phyloP scores from a whole-genome alignment of 2,113 vertebrate species.

The Xyrauchen texanus region DNA sequence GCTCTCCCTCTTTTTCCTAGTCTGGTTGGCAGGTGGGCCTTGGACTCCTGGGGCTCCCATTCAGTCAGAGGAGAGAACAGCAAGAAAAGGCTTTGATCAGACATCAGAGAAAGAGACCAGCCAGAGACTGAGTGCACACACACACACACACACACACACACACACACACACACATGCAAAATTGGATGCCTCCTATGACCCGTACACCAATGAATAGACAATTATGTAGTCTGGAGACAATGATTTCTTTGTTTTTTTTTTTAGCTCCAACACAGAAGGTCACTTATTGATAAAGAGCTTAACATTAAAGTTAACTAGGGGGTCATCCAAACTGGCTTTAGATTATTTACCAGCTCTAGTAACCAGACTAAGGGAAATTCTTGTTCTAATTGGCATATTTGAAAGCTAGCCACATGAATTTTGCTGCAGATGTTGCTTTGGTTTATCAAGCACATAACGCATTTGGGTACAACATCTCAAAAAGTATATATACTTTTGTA shows the following conservation, averaged over 20 bases:
- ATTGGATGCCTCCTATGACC: slow-evolving; percentile 15
- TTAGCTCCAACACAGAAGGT: not conserved
- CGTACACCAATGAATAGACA: slow-evolving; percentile 25
- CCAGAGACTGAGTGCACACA: slow-evolving; percentile 5
- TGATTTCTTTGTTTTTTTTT: not conserved
- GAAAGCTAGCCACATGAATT: slow-evolving; percentile 3
- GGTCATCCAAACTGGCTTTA: not conserved
- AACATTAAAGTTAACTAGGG: slow-evolving; percentile 8
- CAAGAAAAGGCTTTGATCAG: slow-evolving; percentile 49
- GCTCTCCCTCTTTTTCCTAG: not conserved
- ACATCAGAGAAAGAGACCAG: slow-evolving; percentile 39
- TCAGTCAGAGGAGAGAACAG: slow-evolving; percentile 36
- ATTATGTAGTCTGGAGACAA: not conserved
- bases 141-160: not conserved
- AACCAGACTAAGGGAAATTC: not conserved
- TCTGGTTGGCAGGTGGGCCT: slow-evolving; percentile 36
- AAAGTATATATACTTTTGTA: too few relatives aligned
- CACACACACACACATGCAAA: not conserved
- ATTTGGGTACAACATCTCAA: not conserved
- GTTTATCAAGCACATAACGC: not conserved
- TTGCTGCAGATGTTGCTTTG: slow-evolving; percentile 22
- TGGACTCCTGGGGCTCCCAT: slow-evolving; percentile 38
- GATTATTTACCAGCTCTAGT: slow-evolving; percentile 10
- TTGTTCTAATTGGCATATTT: not conserved
- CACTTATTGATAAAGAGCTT: not conserved